Conservation (phyloP, 1,140 invertebrate genomes). For the Eueides isabella region DNA sequence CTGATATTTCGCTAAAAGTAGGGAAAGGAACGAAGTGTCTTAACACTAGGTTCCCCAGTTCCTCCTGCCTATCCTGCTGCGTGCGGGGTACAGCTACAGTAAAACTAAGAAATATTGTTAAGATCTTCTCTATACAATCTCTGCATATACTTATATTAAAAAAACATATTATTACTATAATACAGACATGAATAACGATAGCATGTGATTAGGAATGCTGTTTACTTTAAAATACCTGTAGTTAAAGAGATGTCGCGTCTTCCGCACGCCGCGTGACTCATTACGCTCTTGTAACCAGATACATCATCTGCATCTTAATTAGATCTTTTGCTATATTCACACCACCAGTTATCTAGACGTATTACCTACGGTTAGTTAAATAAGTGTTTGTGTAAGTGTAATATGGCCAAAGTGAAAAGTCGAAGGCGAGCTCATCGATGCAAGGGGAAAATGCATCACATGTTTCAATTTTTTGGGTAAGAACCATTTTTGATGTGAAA, state of each 20-base stretch:
- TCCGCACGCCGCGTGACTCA: constrained; percentile 1
- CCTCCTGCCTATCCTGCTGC: too few species aligned
- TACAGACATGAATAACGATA: not conserved
- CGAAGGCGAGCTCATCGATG: constrained; percentile 48
- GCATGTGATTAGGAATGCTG: not conserved
- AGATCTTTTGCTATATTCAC: not conserved
- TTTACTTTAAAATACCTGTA: not conserved
- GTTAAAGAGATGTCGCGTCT: constrained; percentile 11
- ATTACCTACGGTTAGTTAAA: not conserved
- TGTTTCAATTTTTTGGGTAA: constrained; percentile 63
- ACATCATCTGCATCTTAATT: not conserved
- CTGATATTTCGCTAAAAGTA: too few species aligned
- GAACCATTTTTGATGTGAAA: not conserved
- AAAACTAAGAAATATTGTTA: too few species aligned
- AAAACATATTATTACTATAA: not conserved
- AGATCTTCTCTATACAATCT: not conserved
- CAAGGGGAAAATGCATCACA: constrained; percentile 61
- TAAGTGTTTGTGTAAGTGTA: constrained; percentile 12
- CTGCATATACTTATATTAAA: not conserved
- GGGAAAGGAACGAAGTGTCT: too few species aligned
- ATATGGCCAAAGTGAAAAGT: constrained; percentile 41
- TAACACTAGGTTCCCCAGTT: too few species aligned
- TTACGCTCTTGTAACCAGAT: not conserved
- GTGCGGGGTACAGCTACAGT: too few species aligned
- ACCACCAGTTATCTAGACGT: not conserved